Evolutionary conservation across 1,140 invertebrate species (phyloP).

Genomic region (Xylocopa sonorina): DNA sequence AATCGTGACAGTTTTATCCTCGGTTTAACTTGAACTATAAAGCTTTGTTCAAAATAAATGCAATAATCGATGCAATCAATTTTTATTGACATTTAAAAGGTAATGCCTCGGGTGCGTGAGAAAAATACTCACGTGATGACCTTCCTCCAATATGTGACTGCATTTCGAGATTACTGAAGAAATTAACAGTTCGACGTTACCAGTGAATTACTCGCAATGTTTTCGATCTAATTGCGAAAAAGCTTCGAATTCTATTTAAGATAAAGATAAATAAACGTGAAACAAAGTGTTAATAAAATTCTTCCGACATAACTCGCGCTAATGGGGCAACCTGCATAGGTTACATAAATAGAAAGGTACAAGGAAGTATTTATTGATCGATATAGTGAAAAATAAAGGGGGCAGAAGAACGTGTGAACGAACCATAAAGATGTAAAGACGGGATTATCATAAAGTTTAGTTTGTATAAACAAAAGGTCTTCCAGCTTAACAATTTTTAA

Average conservation of each 20-base stretch:
- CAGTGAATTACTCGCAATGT: background rate
- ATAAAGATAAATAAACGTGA: background rate
- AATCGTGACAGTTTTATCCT: background rate
- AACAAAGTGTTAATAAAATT: constrained; percentile 5
- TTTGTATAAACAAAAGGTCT: constrained; percentile 8
- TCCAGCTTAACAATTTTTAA: background rate
- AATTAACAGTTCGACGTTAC: background rate
- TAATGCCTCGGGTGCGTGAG: too few relatives aligned
- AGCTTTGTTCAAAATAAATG: background rate
- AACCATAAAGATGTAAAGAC: background rate
- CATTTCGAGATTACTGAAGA: background rate
- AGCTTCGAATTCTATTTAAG: background rate
- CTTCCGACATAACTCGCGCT: background rate
- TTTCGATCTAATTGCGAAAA: too few relatives aligned
- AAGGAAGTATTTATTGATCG: constrained; percentile 38
- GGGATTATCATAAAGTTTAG: background rate
- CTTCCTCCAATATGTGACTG: too few relatives aligned
- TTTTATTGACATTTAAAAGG: background rate
- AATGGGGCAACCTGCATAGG: background rate
- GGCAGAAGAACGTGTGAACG: constrained; percentile 24
- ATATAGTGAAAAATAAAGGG: constrained; percentile 32
- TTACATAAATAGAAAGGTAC: constrained; percentile 32
- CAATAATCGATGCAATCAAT: background rate
- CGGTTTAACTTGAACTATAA: background rate
- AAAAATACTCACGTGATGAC: background rate